phyloP scores from a whole-genome alignment of 2,888 invertebrate genomes.

The Kryphioiulus occultus region DNA sequence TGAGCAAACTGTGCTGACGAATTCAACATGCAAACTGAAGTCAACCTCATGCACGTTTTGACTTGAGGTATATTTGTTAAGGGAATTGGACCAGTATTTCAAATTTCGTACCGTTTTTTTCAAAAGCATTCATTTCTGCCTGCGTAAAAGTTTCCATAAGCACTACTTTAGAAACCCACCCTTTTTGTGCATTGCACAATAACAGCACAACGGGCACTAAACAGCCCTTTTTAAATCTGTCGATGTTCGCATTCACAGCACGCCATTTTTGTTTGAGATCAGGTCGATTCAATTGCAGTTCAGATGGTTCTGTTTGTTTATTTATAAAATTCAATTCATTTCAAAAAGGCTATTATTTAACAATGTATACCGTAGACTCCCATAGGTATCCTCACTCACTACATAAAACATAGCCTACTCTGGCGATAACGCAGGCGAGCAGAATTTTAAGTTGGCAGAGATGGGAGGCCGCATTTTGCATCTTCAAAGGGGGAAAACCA shows the following conservation, averaged over 20 bases:
- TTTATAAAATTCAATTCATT: slow-evolving; percentile 43
- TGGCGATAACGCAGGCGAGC: background rate
- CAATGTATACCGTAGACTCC: slow-evolving; percentile 2
- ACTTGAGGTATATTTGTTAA: too few species aligned
- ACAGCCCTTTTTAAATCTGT: background rate
- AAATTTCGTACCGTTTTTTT: too few species aligned
- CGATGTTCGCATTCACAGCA: background rate
- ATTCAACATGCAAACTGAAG: too few species aligned
- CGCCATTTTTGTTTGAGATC: slow-evolving; percentile 25
- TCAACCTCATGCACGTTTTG: too few species aligned
- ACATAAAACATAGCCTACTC: slow-evolving; percentile 31
- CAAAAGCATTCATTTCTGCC: background rate
- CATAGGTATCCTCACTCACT: slow-evolving; percentile 35
- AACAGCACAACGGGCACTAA: background rate
- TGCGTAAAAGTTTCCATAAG: background rate
- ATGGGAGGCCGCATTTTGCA: background rate
- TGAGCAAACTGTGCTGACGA: too few species aligned
- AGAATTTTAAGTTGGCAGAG: slow-evolving; percentile 11
- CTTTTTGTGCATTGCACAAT: background rate
- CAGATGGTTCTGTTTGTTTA: slow-evolving; percentile 38
- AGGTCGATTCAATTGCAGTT: slow-evolving; percentile 31
- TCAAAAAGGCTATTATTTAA: slow-evolving; percentile 41
- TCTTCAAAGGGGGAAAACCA: slow-evolving; percentile 7
- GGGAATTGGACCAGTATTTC: too few species aligned
- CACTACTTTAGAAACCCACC: background rate